phyloP scores from a whole-genome alignment of 2,797 vertebrate species.

The Crocidura indochinensis region DNA sequence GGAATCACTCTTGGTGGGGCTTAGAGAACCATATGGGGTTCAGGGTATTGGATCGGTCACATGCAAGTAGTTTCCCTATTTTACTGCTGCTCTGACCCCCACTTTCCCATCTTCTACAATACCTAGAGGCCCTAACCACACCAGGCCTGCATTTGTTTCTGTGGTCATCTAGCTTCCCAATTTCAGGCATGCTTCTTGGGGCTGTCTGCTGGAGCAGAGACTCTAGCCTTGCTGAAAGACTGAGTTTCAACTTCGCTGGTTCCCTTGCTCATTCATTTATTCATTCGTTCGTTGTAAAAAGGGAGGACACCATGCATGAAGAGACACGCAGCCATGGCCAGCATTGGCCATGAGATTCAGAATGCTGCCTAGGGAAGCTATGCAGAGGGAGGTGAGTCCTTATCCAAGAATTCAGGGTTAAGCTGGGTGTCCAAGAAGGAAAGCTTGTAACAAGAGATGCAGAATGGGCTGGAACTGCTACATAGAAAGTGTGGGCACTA shows the following conservation, averaged over 20 bases:
- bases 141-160: not conserved
- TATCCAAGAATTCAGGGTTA: not conserved
- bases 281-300: not conserved
- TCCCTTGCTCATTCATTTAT: not conserved
- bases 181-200: not conserved
- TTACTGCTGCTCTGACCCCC: no score
- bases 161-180: not conserved
- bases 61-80: not conserved
- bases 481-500: conserved; percentile 37
- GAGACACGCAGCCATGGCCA: not conserved
- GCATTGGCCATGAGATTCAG: not conserved
- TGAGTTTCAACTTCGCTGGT: not conserved
- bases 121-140: not conserved
- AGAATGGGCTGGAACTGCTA: not conserved
- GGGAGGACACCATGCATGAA: not conserved
- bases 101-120: not conserved
- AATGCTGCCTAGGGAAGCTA: no score
- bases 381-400: not conserved
- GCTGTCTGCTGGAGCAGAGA: not conserved
- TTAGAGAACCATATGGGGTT: no score
- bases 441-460: not conserved
- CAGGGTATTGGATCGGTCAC: no score
- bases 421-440: not conserved
- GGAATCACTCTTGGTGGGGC: no score
- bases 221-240: not conserved